These are phyloP conservation scores for Phrynosoma platyrhinos DNA, from an alignment of 2,113 vertebrate species.

Conservation along the genomic window DNA sequence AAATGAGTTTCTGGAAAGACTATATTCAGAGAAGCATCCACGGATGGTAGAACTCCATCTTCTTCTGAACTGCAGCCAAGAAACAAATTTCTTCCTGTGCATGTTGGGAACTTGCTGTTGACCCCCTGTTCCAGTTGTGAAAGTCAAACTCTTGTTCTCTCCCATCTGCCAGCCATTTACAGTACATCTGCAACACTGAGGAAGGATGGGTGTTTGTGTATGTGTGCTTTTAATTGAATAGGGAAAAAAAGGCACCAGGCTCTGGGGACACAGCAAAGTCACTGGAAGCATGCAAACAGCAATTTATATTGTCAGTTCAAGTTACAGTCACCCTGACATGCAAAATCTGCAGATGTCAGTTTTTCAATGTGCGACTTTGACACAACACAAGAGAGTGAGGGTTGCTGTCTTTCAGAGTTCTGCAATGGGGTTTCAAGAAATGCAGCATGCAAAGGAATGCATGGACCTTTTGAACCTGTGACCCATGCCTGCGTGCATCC, in stretches of 20 bases:
- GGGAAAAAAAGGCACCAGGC: slow-evolving; percentile 63
- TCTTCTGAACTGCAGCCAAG: slow-evolving; percentile 32
- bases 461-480: not conserved
- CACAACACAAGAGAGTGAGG: slow-evolving; percentile 45
- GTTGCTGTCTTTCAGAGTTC: slow-evolving; percentile 28
- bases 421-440: not conserved
- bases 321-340: slow-evolving; percentile 63
- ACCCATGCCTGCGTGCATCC: slow-evolving; percentile 11
- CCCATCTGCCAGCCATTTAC: slow-evolving; percentile 51
- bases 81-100: slow-evolving; percentile 35
- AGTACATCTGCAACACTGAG: slow-evolving; percentile 53
- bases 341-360: slow-evolving; percentile 67
- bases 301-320: slow-evolving; percentile 70
- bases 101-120: slow-evolving; percentile 33
- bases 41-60: not conserved
- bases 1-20: not conserved
- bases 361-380: slow-evolving; percentile 62
- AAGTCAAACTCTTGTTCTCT: slow-evolving; percentile 41
- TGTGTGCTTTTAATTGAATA: slow-evolving; percentile 60
- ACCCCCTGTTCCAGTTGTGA: slow-evolving; percentile 62
- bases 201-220: slow-evolving; percentile 31
- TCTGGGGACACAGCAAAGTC: slow-evolving; percentile 65
- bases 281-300: slow-evolving; percentile 60
- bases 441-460: not conserved
- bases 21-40: not conserved